Evolutionary conservation across 2,888 invertebrate species (phyloP).

Genomic region (Allophyes oxyacanthae): DNA sequence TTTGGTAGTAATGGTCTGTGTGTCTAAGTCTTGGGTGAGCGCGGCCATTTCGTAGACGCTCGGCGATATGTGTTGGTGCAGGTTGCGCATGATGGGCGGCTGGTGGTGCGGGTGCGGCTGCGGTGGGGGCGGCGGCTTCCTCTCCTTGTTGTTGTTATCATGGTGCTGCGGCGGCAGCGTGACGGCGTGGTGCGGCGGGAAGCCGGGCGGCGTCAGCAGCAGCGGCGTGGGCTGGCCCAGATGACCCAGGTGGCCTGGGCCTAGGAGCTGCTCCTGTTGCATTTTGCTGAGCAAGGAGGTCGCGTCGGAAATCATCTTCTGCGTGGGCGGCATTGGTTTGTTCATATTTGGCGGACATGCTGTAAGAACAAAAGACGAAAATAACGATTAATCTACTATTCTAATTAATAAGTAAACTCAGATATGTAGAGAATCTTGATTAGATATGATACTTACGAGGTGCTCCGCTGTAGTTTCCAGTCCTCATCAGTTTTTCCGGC

Average conservation of each 20-base stretch:
- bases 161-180: constrained; percentile 91
- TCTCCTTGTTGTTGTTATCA: constrained; percentile 89
- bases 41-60: constrained; percentile 99
- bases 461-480: constrained; percentile 96
- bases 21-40: constrained; percentile 98
- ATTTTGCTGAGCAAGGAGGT: constrained; percentile 91
- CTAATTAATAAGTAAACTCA: background rate
- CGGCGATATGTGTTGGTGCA: constrained; percentile 96
- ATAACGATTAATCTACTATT: constrained; percentile 39
- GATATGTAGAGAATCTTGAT: background rate
- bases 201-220: constrained; percentile 93
- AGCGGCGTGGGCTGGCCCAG: constrained; percentile 89
- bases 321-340: constrained; percentile 94
- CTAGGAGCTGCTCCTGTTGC: constrained; percentile 91
- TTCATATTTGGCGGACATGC: constrained; percentile 91
- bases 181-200: constrained; percentile 93
- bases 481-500: constrained; percentile 98
- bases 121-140: constrained; percentile 88
- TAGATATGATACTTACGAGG: constrained; percentile 91
- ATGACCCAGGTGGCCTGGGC: constrained; percentile 88
- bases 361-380: constrained; percentile 67
- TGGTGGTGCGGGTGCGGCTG: constrained; percentile 91
- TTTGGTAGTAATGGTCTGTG: constrained; percentile 98
- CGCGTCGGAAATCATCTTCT: constrained; percentile 94
- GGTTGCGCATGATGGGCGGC: constrained; percentile 91